A percentile compares a stretch with the other conserved stretches of the same genome.
phyloP scores from a whole-genome alignment of 2,888 invertebrate species.

The Tetranychus truncatus region DNA sequence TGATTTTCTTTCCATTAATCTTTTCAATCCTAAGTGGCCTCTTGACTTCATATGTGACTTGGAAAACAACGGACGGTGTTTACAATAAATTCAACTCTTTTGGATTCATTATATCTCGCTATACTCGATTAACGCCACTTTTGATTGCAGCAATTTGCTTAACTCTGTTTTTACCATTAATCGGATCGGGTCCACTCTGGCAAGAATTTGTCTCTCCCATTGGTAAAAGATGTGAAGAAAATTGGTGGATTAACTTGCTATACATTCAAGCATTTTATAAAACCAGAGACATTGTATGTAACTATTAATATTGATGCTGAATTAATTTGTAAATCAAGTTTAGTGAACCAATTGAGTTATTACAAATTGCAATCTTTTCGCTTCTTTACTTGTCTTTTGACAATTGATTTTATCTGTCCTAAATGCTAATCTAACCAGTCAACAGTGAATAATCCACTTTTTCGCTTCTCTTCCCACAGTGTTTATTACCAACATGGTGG shows the following conservation, averaged over 20 bases:
- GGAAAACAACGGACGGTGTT: conserved; percentile 13
- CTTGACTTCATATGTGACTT: conserved; percentile 20
- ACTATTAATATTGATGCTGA: background rate
- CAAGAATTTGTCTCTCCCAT: conserved; percentile 9
- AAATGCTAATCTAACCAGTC: too few species aligned
- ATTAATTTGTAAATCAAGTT: background rate
- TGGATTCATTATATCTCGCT: conserved; percentile 15
- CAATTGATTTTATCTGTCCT: too few species aligned
- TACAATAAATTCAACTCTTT: conserved; percentile 12
- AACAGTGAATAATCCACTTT: background rate
- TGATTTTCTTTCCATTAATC: background rate
- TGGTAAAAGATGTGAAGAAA: conserved; percentile 12
- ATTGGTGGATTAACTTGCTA: conserved; percentile 22
- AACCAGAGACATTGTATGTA: conserved; percentile 19
- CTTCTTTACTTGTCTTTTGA: too few species aligned
- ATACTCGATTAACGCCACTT: conserved; percentile 19
- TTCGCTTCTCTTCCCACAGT: conserved; percentile 7
- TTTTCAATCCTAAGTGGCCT: conserved; percentile 8
- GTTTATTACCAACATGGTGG: conserved; percentile 20
- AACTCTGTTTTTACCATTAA: conserved; percentile 14
- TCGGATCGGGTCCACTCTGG: conserved; percentile 20
- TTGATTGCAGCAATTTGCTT: conserved; percentile 12
- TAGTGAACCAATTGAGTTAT: too few species aligned
- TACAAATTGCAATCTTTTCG: too few species aligned
- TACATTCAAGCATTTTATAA: conserved; percentile 20